A percentile compares a stretch with the other conserved stretches of the same genome.
Conservation (phyloP, 2,797 vertebrate genomes). For the Babyrousa celebensis region DNA sequence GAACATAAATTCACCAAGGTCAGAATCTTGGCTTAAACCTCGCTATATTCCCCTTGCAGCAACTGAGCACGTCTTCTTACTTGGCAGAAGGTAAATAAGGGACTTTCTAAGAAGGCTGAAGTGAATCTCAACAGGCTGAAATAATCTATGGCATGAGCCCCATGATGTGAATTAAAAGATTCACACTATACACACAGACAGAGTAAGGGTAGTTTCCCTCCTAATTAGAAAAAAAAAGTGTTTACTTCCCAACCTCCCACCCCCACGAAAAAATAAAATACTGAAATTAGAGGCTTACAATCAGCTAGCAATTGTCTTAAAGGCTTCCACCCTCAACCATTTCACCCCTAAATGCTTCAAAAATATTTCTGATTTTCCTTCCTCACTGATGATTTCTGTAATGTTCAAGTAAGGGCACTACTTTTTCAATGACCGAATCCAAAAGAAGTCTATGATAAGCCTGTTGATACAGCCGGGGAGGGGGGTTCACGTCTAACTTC, state of each 20-base stretch:
- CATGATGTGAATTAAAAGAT: background rate
- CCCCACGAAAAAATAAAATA: background rate
- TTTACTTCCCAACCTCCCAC: background rate
- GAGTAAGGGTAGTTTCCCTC: background rate
- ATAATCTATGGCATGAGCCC: background rate
- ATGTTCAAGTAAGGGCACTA: background rate
- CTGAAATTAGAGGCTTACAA: background rate
- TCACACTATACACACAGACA: rapidly evolving
- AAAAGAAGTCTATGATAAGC: background rate
- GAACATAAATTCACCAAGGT: background rate
- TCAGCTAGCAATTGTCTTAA: background rate
- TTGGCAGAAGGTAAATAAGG: background rate
- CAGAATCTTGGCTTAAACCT: background rate
- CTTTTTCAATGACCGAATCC: background rate
- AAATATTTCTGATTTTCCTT: background rate
- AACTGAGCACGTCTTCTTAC: background rate
- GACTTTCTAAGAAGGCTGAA: background rate
- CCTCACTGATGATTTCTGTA: background rate
- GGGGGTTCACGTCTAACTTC: background rate
- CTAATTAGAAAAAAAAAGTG: background rate
- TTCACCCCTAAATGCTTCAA: background rate
- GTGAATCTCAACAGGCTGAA: background rate
- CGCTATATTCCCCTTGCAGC: background rate
- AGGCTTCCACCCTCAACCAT: background rate
- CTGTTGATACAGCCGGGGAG: background rate